Evolutionary conservation across 2,797 vertebrate genomes (phyloP).

Genomic region (Lindbergichthys nudifrons): DNA sequence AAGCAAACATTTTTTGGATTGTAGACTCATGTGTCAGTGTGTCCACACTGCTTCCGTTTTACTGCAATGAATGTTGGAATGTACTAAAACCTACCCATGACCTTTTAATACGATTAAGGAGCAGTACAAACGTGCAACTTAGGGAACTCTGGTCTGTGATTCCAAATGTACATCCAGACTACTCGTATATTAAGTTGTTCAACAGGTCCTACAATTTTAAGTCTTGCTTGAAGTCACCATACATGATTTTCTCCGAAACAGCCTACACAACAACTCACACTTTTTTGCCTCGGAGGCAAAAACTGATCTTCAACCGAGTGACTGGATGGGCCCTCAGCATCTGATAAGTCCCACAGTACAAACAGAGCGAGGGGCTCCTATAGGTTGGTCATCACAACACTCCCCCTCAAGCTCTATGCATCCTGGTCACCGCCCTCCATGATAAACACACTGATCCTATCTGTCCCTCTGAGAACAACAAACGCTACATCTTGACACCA

Average conservation of each 20-base stretch:
- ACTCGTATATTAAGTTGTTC: not conserved
- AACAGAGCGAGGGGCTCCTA: constrained; percentile 67
- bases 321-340: constrained; percentile 50
- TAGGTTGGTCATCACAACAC: constrained; percentile 63
- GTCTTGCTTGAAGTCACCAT: constrained; percentile 1
- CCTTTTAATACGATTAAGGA: constrained; percentile 28
- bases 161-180: constrained; percentile 17
- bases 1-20: not conserved
- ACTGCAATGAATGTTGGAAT: constrained; percentile 27
- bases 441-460: constrained; percentile 73
- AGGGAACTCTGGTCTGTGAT: constrained; percentile 15
- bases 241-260: constrained; percentile 18
- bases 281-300: constrained; percentile 55
- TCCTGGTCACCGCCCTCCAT: constrained; percentile 63
- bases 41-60: constrained; percentile 12
- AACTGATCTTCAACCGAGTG: constrained; percentile 31
- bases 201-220: constrained; percentile 14
- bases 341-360: constrained; percentile 70
- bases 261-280: constrained; percentile 35
- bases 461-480: constrained; percentile 64
- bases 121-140: constrained; percentile 33
- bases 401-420: constrained; percentile 57
- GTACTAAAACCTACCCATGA: constrained; percentile 25
- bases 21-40: constrained; percentile 4
- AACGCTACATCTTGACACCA: constrained; percentile 60